Base-by-base conservation (phyloP, 2,888 invertebrate species). In the Chaitophorus viminalis region DNA sequence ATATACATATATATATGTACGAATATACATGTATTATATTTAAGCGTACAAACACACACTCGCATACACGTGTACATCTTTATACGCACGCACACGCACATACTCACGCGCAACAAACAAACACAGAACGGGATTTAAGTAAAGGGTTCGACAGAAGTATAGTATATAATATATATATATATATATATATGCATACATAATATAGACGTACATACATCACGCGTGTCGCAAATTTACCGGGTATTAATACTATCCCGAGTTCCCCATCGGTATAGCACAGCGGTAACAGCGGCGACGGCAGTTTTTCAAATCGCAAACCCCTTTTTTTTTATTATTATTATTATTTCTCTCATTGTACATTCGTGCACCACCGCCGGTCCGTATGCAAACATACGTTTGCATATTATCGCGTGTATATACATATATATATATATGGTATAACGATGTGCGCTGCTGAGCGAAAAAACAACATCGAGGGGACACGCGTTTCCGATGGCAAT, bases 171-270 rank as follows among this genome's bases (percentile, higher is more conserved):
- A n/a, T n/a, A n/a, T n/a, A n/a, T n/a, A n/a, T n/a, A n/a, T n/a
- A n/a, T n/a, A n/a, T n/a, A n/a, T n/a, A n/a, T n/a, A n/a, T n/a
- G 36, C 21, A 75, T 18, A 14, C 21, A 29, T 1, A 25, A 75
- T 14, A 75, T 25, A n/a, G 75, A 75, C 75, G 75, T 25, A 25
- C 17, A 3, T 68, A 52, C 17, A 68, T 77, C n/a, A 72, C 86
- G 86, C 86, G 86, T 86, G 86, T 79, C 60, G 77, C 86, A 54
- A 77, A 86, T 86, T 86, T 78, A 78, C 86, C 78, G 86, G 86
- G 86, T 46, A 86, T 78, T 86, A 86, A 86, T 72, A 72, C 46
- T 46, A n/a, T n/a, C 14, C 76, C 77, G 77, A n/a, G 77, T n/a
- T 14, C 29, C 70, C 74, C 74, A 4, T 14, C 68, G 33, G 33